Conservation (phyloP, 2,888 invertebrate species). For the Carterocephalus palaemon region DNA sequence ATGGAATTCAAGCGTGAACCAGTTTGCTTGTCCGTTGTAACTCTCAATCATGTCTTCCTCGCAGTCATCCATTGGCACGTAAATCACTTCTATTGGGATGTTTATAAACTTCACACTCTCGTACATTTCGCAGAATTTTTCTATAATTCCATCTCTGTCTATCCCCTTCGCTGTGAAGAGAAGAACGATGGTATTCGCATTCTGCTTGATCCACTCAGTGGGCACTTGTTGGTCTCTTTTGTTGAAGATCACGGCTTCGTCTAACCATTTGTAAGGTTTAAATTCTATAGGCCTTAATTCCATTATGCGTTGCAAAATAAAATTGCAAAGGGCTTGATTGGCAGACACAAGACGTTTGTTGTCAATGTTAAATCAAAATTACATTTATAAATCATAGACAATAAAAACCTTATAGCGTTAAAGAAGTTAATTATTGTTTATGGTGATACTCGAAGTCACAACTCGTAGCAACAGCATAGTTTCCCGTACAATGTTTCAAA, state of each 20-base stretch:
- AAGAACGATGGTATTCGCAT: slow-evolving; percentile 52
- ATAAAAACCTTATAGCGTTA: no score
- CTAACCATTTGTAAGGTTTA: slow-evolving; percentile 50
- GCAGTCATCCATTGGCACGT: slow-evolving; percentile 56
- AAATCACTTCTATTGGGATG: slow-evolving; percentile 63
- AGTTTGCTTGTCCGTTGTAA: slow-evolving; percentile 60
- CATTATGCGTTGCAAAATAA: slow-evolving; percentile 24
- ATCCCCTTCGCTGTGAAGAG: slow-evolving; percentile 51
- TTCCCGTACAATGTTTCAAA: slow-evolving; percentile 14
- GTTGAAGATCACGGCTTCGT: slow-evolving; percentile 47
- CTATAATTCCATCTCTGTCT: slow-evolving; percentile 51
- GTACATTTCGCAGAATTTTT: slow-evolving; percentile 59
- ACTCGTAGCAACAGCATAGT: slow-evolving; percentile 1
- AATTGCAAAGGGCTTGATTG: no score
- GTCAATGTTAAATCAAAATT: slow-evolving; percentile 1
- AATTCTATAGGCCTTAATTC: slow-evolving; percentile 28
- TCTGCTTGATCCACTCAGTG: slow-evolving; percentile 47
- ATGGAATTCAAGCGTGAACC: slow-evolving; percentile 56
- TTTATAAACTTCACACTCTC: slow-evolving; percentile 55
- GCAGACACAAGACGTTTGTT: slow-evolving; percentile 1
- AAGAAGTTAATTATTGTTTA: no score
- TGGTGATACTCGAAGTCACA: no score
- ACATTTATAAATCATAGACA: no score
- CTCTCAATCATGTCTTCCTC: slow-evolving; percentile 42
- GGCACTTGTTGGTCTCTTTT: slow-evolving; percentile 44